phyloP scores from a whole-genome alignment of 2,888 invertebrate genomes.

The Branchipolynoe longqiensis region DNA sequence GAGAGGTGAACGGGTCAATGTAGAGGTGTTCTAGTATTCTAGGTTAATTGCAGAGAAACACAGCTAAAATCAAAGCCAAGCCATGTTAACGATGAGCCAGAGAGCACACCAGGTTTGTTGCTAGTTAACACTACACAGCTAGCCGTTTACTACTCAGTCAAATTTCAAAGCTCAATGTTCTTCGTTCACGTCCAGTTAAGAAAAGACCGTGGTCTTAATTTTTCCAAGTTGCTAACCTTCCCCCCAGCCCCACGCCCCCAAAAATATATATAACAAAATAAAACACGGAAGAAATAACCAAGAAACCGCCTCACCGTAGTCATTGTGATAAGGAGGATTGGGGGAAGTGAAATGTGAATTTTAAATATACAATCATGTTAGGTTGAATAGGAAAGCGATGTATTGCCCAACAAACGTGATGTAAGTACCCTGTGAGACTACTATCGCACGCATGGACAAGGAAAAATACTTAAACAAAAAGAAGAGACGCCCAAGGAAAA shows the following conservation, averaged over 20 bases:
- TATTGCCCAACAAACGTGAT: constrained; percentile 21
- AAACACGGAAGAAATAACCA: too few relatives aligned
- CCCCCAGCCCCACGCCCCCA: too few relatives aligned
- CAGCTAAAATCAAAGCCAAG: constrained; percentile 12
- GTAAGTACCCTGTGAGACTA: constrained; percentile 46
- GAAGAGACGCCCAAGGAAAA: too few relatives aligned
- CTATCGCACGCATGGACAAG: constrained; percentile 35
- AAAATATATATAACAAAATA: too few relatives aligned
- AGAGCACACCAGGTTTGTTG: not conserved
- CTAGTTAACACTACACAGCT: not conserved
- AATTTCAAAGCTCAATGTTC: constrained; percentile 51
- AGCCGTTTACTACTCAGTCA: constrained; percentile 32
- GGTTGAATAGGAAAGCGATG: constrained; percentile 41
- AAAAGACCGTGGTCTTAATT: constrained; percentile 53
- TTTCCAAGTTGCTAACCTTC: constrained; percentile 52
- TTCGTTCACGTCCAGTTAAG: constrained; percentile 46
- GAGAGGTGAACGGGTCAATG: constrained; percentile 30
- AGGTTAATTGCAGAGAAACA: constrained; percentile 10
- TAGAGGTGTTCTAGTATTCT: constrained; percentile 22
- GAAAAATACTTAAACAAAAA: not conserved
- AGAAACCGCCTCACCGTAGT: constrained; percentile 53
- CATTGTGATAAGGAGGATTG: constrained; percentile 51
- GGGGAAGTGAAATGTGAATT: constrained; percentile 40
- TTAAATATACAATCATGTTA: constrained; percentile 37
- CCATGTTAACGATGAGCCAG: constrained; percentile 6